Evolutionary conservation across 2,888 invertebrate species (phyloP), one percentile per base, ranked within the genome.

Genomic region (Oscheius sp.): DNA sequence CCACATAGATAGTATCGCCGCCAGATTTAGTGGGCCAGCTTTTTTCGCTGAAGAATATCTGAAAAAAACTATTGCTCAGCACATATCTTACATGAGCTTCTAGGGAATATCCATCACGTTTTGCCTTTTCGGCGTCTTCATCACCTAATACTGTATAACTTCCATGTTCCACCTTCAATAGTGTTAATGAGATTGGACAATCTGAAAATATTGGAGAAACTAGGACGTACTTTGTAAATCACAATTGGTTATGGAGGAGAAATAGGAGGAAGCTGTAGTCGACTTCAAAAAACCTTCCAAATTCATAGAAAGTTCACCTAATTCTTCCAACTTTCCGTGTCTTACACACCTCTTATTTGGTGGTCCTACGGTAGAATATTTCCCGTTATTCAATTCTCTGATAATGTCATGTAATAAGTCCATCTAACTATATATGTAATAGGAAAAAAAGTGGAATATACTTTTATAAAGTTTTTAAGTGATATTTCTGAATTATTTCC

Each of bases 71-170:
- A 26, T 33, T 24, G 1, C n/a, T n/a, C 8, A 17, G 20, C 14
- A 8, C 2, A 26, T 12, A 24, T 6, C 5, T 2, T 50, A 70
- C 66, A n/a, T 75, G 70, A 44, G 73, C 54, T 38, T 77, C 77
- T 12, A 77, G 61, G 28, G 67, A 69, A 67, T 68, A 75, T 44
- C 75, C 75, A 32, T 77, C 72, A 8, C 56, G 20, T 5, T 49
- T 45, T 41, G 67, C 68, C 59, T 71, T 67, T 26, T 72, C 72
- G 8, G 71, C 71, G 32, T 77, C 77, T 45, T 77, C 77, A 54
- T 77, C 77, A 26, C 77, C 82, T 14, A 75, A 56, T 44, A 82
- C 73, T 30, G 81, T 73, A 59, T 83, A 83, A 20, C 70, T 72
- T 6, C 83, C 81, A 8, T 76, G 71, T 28, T 75, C 57, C 33